Conservation (phyloP, 2,113 vertebrate genomes). For the Enhydra lutris region DNA sequence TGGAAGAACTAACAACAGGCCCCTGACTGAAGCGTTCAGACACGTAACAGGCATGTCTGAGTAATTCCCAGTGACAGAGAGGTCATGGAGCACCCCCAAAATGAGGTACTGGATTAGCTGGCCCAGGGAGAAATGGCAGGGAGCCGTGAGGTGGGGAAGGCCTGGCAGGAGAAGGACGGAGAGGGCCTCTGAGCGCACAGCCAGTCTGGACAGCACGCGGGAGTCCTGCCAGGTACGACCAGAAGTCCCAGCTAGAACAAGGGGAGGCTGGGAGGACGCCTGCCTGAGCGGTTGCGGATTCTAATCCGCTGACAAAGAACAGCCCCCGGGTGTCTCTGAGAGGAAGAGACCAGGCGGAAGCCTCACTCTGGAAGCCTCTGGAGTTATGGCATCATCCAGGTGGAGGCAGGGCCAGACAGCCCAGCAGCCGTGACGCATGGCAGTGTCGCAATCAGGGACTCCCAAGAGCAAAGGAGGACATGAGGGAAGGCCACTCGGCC, state of each 20-base stretch:
- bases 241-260: background rate
- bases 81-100: background rate
- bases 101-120: background rate
- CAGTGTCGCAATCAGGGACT: fast-evolving
- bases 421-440: fast-evolving
- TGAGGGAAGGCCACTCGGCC: background rate
- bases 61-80: background rate
- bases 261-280: background rate
- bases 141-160: too few relatives aligned
- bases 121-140: too few relatives aligned
- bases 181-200: background rate
- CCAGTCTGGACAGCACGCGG: background rate
- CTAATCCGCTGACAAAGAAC: background rate
- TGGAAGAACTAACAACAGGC: background rate
- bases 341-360: background rate
- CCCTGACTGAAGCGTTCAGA: background rate
- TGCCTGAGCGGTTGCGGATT: background rate
- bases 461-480: background rate
- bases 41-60: background rate
- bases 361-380: background rate
- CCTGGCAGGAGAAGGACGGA: background rate
- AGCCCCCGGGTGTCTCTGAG: background rate
- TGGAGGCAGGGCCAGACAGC: background rate
- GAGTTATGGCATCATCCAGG: background rate
- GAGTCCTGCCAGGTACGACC: background rate